phyloP scores from a whole-genome alignment of 2,797 vertebrate genomes.

The Paedocypris micromegethes region DNA sequence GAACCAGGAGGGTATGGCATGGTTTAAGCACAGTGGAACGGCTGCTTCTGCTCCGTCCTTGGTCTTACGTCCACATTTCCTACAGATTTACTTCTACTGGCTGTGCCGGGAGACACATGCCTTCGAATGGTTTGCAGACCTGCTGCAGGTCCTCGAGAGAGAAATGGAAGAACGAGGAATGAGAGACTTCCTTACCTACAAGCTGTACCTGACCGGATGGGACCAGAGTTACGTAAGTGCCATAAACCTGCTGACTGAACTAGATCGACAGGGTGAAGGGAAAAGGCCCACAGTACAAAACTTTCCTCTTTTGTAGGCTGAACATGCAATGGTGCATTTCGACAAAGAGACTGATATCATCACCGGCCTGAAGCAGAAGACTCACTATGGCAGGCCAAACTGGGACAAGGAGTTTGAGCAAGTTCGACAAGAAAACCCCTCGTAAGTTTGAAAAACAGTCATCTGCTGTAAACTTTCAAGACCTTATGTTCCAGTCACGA shows the following conservation, averaged over 20 bases:
- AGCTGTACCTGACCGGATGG: conserved; percentile 87
- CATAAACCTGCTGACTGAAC: not conserved
- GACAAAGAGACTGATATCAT: conserved; percentile 76
- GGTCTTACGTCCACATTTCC: no score
- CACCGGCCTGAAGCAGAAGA: conserved; percentile 89
- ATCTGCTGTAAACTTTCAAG: not conserved
- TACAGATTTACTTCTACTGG: conserved; percentile 94
- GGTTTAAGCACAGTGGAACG: no score
- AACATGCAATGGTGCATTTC: conserved; percentile 70
- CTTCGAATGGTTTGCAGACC: conserved; percentile 89
- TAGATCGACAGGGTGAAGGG: no score
- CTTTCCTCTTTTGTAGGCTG: conserved; percentile 59
- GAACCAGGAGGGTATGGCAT: conserved; percentile 76
- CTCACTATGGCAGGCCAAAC: conserved; percentile 79
- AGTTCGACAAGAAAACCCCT: conserved; percentile 78
- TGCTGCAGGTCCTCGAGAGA: conserved; percentile 80
- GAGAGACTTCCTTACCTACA: conserved; percentile 83
- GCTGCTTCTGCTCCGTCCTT: no score
- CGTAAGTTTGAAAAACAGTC: conserved; percentile 62
- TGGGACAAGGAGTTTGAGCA: conserved; percentile 86
- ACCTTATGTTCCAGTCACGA: not conserved
- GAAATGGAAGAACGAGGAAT: conserved; percentile 86
- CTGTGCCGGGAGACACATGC: conserved; percentile 86
- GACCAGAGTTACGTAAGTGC: conserved; percentile 72
- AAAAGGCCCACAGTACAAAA: not conserved